Percentiles rank a stretch among this genome's conserved stretches.
Conservation (phyloP, 1,140 invertebrate genomes). For the Microplitis mediator region DNA sequence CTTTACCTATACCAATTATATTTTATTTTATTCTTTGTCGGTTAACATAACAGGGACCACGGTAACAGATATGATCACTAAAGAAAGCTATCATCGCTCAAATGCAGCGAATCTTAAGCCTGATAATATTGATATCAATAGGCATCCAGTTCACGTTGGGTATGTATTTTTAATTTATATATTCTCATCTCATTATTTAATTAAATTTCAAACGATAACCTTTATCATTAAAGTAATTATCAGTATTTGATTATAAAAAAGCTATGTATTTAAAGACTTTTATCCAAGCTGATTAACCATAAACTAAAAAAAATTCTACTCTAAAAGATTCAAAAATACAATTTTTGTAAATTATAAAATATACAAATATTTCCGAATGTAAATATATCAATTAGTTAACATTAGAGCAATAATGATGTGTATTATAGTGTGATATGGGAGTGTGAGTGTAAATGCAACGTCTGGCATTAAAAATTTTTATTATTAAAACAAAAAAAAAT, state of each 20-base stretch:
- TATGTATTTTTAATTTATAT: slow-evolving; percentile 62
- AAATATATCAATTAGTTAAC: slow-evolving; percentile 45
- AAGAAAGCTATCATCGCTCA: slow-evolving; percentile 59
- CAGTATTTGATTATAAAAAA: too few species aligned
- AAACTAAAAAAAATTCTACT: too few species aligned
- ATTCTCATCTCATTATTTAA: not conserved
- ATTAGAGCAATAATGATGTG: slow-evolving; percentile 60
- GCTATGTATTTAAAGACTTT: too few species aligned
- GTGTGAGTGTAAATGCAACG: slow-evolving; percentile 41
- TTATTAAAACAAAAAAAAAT: not conserved
- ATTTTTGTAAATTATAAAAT: not conserved
- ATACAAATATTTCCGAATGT: slow-evolving; percentile 31
- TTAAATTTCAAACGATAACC: too few species aligned
- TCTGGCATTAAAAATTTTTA: slow-evolving; percentile 15
- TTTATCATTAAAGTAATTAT: too few species aligned
- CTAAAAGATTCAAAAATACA: not conserved
- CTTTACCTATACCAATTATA: slow-evolving; percentile 1
- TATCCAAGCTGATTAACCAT: too few species aligned
- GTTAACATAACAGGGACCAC: slow-evolving; percentile 54
- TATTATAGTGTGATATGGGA: slow-evolving; percentile 60
- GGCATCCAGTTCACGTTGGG: slow-evolving; percentile 86
- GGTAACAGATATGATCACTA: slow-evolving; percentile 60
- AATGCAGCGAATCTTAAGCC: slow-evolving; percentile 68
- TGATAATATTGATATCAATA: slow-evolving; percentile 88
- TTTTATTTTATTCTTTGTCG: slow-evolving; percentile 16